Conservation (phyloP, 1,140 invertebrate species). For the Euwallacea similis region DNA sequence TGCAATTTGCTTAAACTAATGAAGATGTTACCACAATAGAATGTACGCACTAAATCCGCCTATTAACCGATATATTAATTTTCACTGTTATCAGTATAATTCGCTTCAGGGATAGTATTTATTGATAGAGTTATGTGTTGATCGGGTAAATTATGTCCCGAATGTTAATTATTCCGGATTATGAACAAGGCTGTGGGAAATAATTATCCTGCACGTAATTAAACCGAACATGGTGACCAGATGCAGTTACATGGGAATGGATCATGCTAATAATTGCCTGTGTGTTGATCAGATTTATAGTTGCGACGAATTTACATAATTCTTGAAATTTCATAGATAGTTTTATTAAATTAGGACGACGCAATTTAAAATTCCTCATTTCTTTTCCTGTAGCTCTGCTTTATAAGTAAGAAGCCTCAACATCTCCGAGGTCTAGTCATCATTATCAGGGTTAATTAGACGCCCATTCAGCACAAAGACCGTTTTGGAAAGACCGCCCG, state of each 20-base stretch:
- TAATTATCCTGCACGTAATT: conserved; percentile 9
- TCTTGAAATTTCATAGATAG: no score
- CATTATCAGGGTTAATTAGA: conserved; percentile 17
- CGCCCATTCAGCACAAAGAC: conserved; percentile 11
- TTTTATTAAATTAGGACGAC: no score
- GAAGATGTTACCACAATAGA: no score
- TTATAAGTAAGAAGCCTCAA: background rate
- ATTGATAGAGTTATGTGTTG: conserved; percentile 8
- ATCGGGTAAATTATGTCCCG: background rate
- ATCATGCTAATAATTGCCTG: background rate
- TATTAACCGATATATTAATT: no score
- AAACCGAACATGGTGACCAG: background rate
- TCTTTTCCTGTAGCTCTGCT: no score
- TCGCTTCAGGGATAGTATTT: background rate
- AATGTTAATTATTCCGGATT: conserved; percentile 15
- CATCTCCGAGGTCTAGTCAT: conserved; percentile 6
- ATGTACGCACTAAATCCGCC: no score
- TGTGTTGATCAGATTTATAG: no score
- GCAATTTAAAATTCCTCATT: no score
- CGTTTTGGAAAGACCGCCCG: background rate
- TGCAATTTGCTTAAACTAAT: no score
- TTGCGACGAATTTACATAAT: no score
- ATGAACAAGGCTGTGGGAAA: conserved; percentile 8
- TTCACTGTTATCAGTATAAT: no score
- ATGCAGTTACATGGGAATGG: background rate